Evolutionary conservation across 2,113 vertebrate genomes (phyloP), one percentile per base, ranked within the genome.

Genomic region (Larimichthys crocea): DNA sequence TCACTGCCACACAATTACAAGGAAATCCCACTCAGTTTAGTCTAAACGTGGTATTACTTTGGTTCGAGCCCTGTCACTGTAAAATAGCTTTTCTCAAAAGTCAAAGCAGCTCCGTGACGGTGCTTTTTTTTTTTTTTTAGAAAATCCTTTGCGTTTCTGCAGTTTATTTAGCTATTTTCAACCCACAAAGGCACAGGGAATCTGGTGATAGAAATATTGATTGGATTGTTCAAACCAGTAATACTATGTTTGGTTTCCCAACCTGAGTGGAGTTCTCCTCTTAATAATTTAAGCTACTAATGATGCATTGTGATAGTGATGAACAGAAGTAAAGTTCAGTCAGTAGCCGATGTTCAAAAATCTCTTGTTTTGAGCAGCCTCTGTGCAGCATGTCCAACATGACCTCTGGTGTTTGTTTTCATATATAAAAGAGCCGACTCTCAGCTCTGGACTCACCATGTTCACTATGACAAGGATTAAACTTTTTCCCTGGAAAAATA

Each of bases 381-480:
- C 67, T 29, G 48, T 78, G 66, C 74, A 64, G 17, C 59, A 17
- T 64, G 52, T 65, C 46, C 46, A 46, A 55, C 26, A 49, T 20
- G 61, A 67, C 68, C 74, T 31, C 12, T 46, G 76, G 35, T 86
- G 75, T 80, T 74, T 56, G 66, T 82, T 71, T 64, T 65, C 49
- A 65, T 74, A 66, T 69, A 46, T 66, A 64, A 40, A 22, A 40
- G 20, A 48, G 64, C 76, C 82, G 69, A 35, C 48, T 14, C 15
- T 20, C 79, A 44, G 69, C 71, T 72, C 66, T 69, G 66, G 63
- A 85, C 49, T 79, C 73, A 56, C 63, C 62, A 67, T 78, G 56
- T 84, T 82, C 86, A 76, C 69, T 50, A 80, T 56, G 53, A 74
- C 66, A 35, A 77, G 16, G 46, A 91, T 85, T 80, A 86, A 90